Evolutionary conservation across 2,113 vertebrate genomes (phyloP), one percentile per base, ranked within the genome.

Genomic region (Orycteropus afer): DNA sequence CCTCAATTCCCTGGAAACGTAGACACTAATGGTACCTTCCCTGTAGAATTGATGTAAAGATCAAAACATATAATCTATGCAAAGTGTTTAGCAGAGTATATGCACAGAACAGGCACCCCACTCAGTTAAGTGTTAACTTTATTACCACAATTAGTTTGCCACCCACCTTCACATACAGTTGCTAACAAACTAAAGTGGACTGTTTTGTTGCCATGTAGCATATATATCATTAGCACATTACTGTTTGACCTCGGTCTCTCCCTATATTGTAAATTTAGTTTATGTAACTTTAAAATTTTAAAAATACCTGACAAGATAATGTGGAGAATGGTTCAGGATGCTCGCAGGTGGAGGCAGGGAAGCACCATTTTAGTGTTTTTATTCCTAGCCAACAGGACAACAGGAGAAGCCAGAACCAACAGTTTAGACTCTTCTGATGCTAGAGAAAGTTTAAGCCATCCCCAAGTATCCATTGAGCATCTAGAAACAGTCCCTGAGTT

Each of bases 241-340:
- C 15, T 89, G 22, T 84, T 87, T 91, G 73, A 92, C 80, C 49
- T 65, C 20, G 15, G 10, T 40, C 22, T 7, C 49, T 67, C 67
- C 63, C 73, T 84, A 45, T 49, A 55, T 77, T 83, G 97, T 93
- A 55, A 51, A 63, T 57, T 32, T 77, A 88, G 93, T 91, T 85
- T 63, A 69, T 10, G 12, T 79, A 40, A 81, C 61, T 71, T 93
- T 40, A 76, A 17, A 74, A 8, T 27, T 61, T 94, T 53, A 17
- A 47, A 86, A 69, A 47, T 78, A 42, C n/a, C 57, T 86, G 94
- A 69, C 37, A 76, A 83, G 40, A 61, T 11, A 53, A 0, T 47
- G 4, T 59, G 53, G 81, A 80, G 45, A 29, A 86, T 78, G 10
- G 14, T 90, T 93, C 1, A 2, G 27, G 40, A 0, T 27, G 74